Percentiles rank a stretch among this genome's conserved stretches.
Evolutionary conservation across 2,888 invertebrate species (phyloP).

Genomic region (Melitaea athalia): DNA sequence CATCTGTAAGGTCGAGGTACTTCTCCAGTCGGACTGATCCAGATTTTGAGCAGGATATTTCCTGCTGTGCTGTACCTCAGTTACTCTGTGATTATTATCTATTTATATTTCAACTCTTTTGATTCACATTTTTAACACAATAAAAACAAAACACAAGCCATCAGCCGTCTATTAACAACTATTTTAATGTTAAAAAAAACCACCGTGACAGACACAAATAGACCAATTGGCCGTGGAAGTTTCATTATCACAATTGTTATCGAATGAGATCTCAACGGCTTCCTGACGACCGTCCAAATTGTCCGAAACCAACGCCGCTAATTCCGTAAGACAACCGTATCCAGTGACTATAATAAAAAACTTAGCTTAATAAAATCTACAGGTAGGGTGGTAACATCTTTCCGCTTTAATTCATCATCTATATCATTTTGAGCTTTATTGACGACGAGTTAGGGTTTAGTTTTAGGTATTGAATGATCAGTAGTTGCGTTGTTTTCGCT

Average conservation of each 20-base stretch:
- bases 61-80: too few relatives aligned
- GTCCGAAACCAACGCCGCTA: conserved; percentile 57
- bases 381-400: conserved; percentile 71
- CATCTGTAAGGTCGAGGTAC: too few relatives aligned
- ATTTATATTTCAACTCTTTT: not conserved
- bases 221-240: conserved; percentile 42
- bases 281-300: conserved; percentile 53
- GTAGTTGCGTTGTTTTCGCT: conserved; percentile 46
- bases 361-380: conserved; percentile 75
- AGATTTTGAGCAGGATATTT: too few relatives aligned
- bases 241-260: conserved; percentile 47
- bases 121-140: not conserved
- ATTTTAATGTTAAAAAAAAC: conserved; percentile 36
- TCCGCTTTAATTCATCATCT: conserved; percentile 52
- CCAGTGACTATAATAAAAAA: conserved; percentile 67
- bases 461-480: conserved; percentile 19
- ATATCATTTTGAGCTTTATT: conserved; percentile 31
- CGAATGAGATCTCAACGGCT: conserved; percentile 67
- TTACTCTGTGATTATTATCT: too few relatives aligned
- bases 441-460: fast-evolving
- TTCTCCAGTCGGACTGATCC: too few relatives aligned
- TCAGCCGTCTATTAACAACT: conserved; percentile 29
- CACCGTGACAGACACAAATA: conserved; percentile 58
- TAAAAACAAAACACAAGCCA: not conserved
- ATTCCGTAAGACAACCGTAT: conserved; percentile 77